Evolutionary conservation across 1,140 invertebrate species (phyloP).

Genomic region (Amyelois transitella): DNA sequence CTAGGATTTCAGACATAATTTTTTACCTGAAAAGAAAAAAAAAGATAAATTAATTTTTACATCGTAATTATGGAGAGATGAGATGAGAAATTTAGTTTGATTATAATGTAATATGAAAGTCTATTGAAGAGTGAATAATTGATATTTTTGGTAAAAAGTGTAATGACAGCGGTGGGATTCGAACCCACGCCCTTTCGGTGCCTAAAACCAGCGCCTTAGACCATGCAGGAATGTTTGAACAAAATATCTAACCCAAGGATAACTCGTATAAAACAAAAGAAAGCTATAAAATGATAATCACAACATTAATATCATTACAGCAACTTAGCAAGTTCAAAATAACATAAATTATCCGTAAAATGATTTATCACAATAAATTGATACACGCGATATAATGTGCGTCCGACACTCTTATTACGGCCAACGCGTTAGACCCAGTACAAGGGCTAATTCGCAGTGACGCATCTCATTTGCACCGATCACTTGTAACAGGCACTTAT

Average conservation of each 20-base stretch:
- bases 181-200: slow-evolving; percentile 82
- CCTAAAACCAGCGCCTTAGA: slow-evolving; percentile 87
- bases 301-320: neutral
- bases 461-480: slow-evolving; percentile 32
- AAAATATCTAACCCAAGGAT: too few species aligned
- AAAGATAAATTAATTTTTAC: neutral
- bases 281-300: neutral
- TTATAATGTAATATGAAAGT: too few species aligned
- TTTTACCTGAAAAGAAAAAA: neutral
- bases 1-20: too few species aligned
- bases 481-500: slow-evolving; percentile 30
- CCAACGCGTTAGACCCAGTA: slow-evolving; percentile 27
- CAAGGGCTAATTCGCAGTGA: slow-evolving; percentile 23
- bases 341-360: neutral
- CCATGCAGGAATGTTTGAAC: too few species aligned
- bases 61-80: too few species aligned
- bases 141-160: neutral
- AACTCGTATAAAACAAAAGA: too few species aligned
- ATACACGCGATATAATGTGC: neutral
- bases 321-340: neutral
- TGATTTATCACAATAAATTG: neutral
- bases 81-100: too few species aligned
- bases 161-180: slow-evolving; percentile 13
- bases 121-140: too few species aligned
- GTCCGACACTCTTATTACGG: slow-evolving; percentile 19